Conservation (phyloP, 2,113 vertebrate genomes). For the Semicossyphus pulcher region DNA sequence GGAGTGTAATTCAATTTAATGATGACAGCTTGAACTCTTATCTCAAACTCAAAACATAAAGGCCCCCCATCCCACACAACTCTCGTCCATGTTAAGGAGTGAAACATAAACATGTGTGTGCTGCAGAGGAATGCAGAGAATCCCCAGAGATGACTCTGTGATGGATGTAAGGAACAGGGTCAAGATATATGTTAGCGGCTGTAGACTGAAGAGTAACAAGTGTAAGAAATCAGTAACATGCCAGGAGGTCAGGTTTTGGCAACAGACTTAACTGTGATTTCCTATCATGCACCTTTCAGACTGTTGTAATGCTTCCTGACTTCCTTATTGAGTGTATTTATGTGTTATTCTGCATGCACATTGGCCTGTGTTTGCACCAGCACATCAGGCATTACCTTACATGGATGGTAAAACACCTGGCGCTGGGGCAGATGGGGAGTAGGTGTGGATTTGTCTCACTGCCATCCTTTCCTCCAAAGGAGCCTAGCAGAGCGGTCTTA, state of each 20-base stretch:
- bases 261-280: not conserved
- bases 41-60: conserved; percentile 6
- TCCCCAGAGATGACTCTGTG: conserved; percentile 32
- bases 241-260: conserved; percentile 17
- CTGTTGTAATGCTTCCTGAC: not conserved
- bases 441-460: conserved; percentile 56
- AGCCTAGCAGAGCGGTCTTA: conserved; percentile 73
- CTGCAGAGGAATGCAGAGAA: conserved; percentile 55
- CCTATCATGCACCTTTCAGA: not conserved
- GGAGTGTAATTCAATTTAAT: conserved; percentile 37
- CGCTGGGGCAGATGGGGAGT: conserved; percentile 58
- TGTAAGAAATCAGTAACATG: conserved; percentile 16
- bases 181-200: not conserved
- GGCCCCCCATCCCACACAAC: not conserved
- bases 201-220: conserved; percentile 9
- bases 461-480: conserved; percentile 70
- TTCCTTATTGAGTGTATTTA: not conserved
- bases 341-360: conserved; percentile 17
- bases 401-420: conserved; percentile 54
- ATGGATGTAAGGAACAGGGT: conserved; percentile 21
- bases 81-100: conserved; percentile 5
- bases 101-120: conserved; percentile 46
- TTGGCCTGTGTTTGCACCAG: conserved; percentile 13
- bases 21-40: conserved; percentile 21
- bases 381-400: conserved; percentile 26